These are phyloP conservation scores for Drosophila putrida DNA, from an alignment of 2,888 invertebrate genomes.

Conservation along the genomic window DNA sequence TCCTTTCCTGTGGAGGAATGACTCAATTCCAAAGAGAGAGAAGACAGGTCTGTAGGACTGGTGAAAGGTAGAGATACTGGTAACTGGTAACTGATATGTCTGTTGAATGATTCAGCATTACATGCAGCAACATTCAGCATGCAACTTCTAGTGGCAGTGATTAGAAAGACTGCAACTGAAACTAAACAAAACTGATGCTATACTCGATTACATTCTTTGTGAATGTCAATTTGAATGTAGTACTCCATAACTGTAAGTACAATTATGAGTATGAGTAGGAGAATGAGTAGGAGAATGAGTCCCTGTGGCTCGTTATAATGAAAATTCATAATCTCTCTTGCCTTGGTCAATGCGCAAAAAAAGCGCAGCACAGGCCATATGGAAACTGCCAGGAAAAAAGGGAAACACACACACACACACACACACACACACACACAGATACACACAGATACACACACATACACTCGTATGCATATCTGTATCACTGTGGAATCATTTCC, in stretches of 20 bases:
- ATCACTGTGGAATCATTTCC: too few species aligned
- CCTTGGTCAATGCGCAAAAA: slow-evolving; percentile 30
- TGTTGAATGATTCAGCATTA: slow-evolving; percentile 30
- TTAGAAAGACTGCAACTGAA: slow-evolving; percentile 2
- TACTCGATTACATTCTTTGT: slow-evolving; percentile 40
- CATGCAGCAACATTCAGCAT: background rate
- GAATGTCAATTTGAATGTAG: slow-evolving; percentile 13
- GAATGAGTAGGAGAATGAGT: background rate
- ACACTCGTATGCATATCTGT: slow-evolving; percentile 19
- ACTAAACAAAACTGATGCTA: slow-evolving; percentile 34
- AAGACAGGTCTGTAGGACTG: background rate
- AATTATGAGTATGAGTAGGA: slow-evolving; percentile 1
- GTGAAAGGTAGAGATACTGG: slow-evolving; percentile 35
- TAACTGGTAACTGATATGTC: slow-evolving; percentile 36
- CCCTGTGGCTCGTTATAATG: slow-evolving; percentile 56
- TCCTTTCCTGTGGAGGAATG: slow-evolving; percentile 43
- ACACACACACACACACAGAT: background rate
- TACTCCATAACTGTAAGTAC: background rate
- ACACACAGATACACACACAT: background rate
- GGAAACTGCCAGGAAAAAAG: background rate
- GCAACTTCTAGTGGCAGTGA: slow-evolving; percentile 2
- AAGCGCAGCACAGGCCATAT: slow-evolving; percentile 31
- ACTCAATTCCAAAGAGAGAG: background rate
- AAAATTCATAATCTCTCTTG: slow-evolving; percentile 75
- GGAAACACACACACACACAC: background rate